Evolutionary conservation across 2,888 invertebrate genomes (phyloP).

Genomic region (Amphipyra tragopoginis): DNA sequence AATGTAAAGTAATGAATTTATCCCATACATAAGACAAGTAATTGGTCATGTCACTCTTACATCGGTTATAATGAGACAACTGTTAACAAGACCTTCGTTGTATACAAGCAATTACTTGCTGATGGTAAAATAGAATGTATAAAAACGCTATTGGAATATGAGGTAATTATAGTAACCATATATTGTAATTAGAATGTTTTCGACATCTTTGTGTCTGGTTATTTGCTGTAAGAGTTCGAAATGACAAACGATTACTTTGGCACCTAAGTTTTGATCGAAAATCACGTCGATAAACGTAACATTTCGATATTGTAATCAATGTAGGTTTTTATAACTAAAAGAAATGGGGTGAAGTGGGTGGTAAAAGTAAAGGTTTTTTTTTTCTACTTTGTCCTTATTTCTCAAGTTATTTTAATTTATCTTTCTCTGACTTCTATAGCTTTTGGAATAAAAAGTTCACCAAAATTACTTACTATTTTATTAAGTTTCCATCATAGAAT

Average conservation of each 20-base stretch:
- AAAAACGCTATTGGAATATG: neutral
- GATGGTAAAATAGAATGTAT: neutral
- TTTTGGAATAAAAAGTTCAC: too few relatives aligned
- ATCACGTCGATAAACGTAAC: too few relatives aligned
- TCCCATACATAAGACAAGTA: neutral
- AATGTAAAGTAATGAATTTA: neutral
- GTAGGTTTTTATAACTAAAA: too few relatives aligned
- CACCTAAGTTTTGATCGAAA: neutral
- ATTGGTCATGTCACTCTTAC: neutral
- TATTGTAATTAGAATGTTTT: constrained; percentile 3
- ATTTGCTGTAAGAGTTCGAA: neutral
- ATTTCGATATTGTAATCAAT: too few relatives aligned
- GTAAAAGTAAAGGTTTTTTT: too few relatives aligned
- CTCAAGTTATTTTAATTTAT: too few relatives aligned
- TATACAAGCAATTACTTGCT: neutral
- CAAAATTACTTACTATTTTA: too few relatives aligned
- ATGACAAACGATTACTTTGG: neutral
- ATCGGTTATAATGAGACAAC: neutral
- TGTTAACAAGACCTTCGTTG: constrained; percentile 1
- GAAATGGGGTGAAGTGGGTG: too few relatives aligned
- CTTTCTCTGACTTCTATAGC: too few relatives aligned
- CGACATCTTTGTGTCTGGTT: neutral
- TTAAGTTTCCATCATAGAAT: too few relatives aligned
- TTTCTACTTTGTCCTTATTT: too few relatives aligned
- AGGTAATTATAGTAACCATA: constrained; percentile 4